Conservation (phyloP, 2,888 invertebrate species). For the Epistrophe eligans region DNA sequence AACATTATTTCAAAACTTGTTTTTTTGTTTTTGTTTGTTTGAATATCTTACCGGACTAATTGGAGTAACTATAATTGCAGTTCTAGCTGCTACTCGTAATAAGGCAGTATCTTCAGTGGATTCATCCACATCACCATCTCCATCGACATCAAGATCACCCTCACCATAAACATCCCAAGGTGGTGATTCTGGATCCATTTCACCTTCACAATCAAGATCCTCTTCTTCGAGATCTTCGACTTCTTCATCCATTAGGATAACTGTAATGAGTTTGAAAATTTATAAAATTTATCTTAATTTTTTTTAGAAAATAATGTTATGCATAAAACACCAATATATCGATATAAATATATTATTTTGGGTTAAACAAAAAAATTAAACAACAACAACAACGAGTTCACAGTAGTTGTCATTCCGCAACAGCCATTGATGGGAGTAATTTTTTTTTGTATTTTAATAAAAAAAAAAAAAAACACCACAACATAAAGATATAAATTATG, state of each 20-base stretch:
- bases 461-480: constrained; percentile 33
- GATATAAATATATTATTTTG: neutral
- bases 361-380: constrained; percentile 26
- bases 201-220: constrained; percentile 84
- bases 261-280: constrained; percentile 77
- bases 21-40: neutral
- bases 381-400: constrained; percentile 69
- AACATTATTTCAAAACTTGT: neutral
- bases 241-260: constrained; percentile 84
- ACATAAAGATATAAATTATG: constrained; percentile 44
- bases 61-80: constrained; percentile 85
- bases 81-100: constrained; percentile 84
- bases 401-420: constrained; percentile 76
- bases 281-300: constrained; percentile 27
- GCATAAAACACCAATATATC: constrained; percentile 30
- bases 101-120: constrained; percentile 86
- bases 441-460: neutral
- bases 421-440: constrained; percentile 65
- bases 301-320: neutral
- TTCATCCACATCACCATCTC: constrained; percentile 84
- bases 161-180: constrained; percentile 84
- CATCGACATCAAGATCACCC: constrained; percentile 83
- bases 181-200: constrained; percentile 83
- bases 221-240: constrained; percentile 84
- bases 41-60: constrained; percentile 83